A percentile compares a stretch with the other conserved stretches of the same genome.
Evolutionary conservation across 2,888 invertebrate species (phyloP).

Genomic region (Ophonus ardosiacus): DNA sequence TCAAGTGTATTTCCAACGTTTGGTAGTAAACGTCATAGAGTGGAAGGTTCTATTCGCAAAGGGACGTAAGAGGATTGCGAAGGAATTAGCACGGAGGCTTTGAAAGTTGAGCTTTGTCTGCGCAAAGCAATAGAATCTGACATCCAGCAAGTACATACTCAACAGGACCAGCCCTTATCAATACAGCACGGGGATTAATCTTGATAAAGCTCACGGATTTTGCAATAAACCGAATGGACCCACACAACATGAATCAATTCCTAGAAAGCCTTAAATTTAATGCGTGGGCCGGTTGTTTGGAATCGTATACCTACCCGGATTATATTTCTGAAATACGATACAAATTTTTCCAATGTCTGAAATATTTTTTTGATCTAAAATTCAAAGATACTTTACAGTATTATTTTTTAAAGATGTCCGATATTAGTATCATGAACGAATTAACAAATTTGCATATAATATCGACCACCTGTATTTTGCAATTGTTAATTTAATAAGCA

Average conservation of each 20-base stretch:
- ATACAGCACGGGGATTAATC: constrained; percentile 52
- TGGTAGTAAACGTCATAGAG: constrained; percentile 46
- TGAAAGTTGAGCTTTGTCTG: constrained; percentile 68
- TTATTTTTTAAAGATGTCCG: too few relatives aligned
- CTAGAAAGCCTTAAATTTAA: constrained; percentile 21
- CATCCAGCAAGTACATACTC: constrained; percentile 47
- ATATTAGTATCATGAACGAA: too few relatives aligned
- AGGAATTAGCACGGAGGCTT: constrained; percentile 71
- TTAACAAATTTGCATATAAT: too few relatives aligned
- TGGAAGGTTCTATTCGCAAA: constrained; percentile 66
- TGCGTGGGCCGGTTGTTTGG: constrained; percentile 9
- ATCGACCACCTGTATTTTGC: too few relatives aligned
- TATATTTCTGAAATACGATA: constrained; percentile 17
- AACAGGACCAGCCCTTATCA: constrained; percentile 17
- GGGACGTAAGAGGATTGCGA: constrained; percentile 73
- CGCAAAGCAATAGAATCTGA: constrained; percentile 63
- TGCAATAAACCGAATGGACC: constrained; percentile 53
- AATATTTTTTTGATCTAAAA: neutral
- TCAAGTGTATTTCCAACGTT: constrained; percentile 21
- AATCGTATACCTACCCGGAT: neutral
- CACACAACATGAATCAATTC: constrained; percentile 31
- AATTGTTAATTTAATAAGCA: too few relatives aligned
- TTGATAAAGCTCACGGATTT: constrained; percentile 54
- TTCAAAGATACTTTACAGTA: too few relatives aligned
- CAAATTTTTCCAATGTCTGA: neutral